Evolutionary conservation across 2,888 invertebrate genomes (phyloP), one percentile per base, ranked within the genome.

Genomic region (Cataglyphis albicans): DNA sequence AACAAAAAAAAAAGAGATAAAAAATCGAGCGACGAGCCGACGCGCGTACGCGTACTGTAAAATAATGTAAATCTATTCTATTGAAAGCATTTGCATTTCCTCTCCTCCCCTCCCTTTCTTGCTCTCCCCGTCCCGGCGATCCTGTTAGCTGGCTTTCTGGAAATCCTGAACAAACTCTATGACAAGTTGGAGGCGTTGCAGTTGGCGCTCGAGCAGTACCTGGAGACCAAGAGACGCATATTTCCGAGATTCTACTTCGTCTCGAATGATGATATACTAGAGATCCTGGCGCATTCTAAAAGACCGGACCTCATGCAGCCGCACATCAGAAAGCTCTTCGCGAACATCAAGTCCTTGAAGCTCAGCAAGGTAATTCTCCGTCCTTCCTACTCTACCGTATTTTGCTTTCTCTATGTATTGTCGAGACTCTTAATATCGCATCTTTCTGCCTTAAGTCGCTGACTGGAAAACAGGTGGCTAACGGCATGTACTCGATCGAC

Each of bases 321-420:
- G 0, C 98, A 98, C 94, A 95, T 98, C 82, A 98, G 98, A 93
- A 98, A 98, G 93, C 96, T 98, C 55, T 98, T 98, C 94, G 98
- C 98, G 93, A 98, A 98, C 94, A 96, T 98, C 48, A 97, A 96
- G 91, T 97, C 96, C 92, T 95, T 98, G 70, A 96, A 96, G 90
- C 95, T 97, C 83, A 96, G 95, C 83, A 97, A 97, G 95, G 96
- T 96, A 95, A 52, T 41, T 70, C 12, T 10, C n/a, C 21, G 15
- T 0, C 21, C 15, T 4, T 52, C n/a, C 10, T n/a, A 9, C n/a
- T n/a, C 7, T 15, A 25, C 1, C 15, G 15, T 9, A 21, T 15
- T 15, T 41, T 29, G 38, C 57, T 44, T 38, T 5, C 4, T 18
- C 25, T n/a, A 38, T 38, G 5, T 64, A 4, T 32, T 21, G 29